Base-by-base conservation (phyloP, 2,797 vertebrate genomes). In the Amniataba percoides region DNA sequence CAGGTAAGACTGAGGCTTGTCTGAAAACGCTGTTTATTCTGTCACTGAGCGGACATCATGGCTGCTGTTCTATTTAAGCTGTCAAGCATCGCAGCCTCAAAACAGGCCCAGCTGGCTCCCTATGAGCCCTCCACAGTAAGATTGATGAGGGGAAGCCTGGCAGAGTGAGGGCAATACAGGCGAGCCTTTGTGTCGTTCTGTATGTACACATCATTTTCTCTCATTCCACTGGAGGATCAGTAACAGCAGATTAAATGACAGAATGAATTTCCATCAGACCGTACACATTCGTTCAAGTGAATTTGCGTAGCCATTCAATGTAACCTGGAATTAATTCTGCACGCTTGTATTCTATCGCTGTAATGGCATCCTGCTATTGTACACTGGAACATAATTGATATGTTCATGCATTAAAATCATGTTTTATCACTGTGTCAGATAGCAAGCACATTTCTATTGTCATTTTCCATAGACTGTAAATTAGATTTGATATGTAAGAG, bases 171-270 rank as follows among this genome's bases (percentile, higher is more conserved):
- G 59, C 84, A 66, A 72, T 31, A 60, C 87, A 82, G 76, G 55
- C 39, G 13, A 63, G 81, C 84, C 84, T 86, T 79, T 90, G 89
- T 88, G 85, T 81, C 62, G 31, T 43, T 77, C 80, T 79, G 83
- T 89, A 83, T 83, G 87, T 86, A 82, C 86, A 88, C 87, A 89
- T 92, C 74, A 85, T 89, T 90, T 90, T 82, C 82, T 79, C 75
- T 80, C 78, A 65, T 89, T 92, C 72, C 84, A 74, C 71, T n/a
- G 76, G 83, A 92, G 92, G 84, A 89, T 89, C 84, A 73, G 82
- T 84, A 64, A 75, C 86, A 77, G 82, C 85, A 91, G 92, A 94
- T 94, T 92, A 93, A 93, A 92, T 87, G 89, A 89, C 93, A 91
- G 85, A 90, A 89, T 78, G 68, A 64, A 92, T 94, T 88, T 92